These are phyloP conservation scores for Orcinus orca DNA, from an alignment of 2,113 vertebrate genomes.

Conservation along the genomic window DNA sequence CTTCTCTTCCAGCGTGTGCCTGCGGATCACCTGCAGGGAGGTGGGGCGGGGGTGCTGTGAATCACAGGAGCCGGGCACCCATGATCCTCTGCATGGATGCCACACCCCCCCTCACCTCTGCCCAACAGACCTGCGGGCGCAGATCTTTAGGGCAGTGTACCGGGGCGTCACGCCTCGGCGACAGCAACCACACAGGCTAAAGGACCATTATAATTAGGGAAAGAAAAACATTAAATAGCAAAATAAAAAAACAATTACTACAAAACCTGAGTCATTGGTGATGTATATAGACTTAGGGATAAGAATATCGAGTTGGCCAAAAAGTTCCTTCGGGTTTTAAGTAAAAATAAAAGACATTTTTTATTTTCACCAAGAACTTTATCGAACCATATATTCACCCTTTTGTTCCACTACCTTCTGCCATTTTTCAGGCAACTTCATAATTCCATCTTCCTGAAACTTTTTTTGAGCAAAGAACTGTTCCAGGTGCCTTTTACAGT, in stretches of 20 bases:
- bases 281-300: neutral
- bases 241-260: neutral
- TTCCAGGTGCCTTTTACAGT: too few relatives aligned
- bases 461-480: too few relatives aligned
- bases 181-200: neutral
- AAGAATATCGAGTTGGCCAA: neutral
- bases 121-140: neutral
- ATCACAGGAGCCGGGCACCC: fast-evolving
- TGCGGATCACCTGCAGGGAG: conserved; percentile 91
- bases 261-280: neutral
- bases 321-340: too few relatives aligned
- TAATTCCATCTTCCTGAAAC: too few relatives aligned
- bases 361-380: too few relatives aligned
- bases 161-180: neutral
- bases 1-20: conserved; percentile 92
- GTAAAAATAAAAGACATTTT: too few relatives aligned
- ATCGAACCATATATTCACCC: too few relatives aligned
- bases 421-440: too few relatives aligned
- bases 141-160: neutral
- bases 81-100: fast-evolving
- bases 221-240: neutral
- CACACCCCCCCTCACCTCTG: neutral
- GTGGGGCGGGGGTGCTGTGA: fast-evolving
- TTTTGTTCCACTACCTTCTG: too few relatives aligned
- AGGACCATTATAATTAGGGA: neutral